Conservation (phyloP, 2,888 invertebrate genomes). For the Drosophila anomelani region DNA sequence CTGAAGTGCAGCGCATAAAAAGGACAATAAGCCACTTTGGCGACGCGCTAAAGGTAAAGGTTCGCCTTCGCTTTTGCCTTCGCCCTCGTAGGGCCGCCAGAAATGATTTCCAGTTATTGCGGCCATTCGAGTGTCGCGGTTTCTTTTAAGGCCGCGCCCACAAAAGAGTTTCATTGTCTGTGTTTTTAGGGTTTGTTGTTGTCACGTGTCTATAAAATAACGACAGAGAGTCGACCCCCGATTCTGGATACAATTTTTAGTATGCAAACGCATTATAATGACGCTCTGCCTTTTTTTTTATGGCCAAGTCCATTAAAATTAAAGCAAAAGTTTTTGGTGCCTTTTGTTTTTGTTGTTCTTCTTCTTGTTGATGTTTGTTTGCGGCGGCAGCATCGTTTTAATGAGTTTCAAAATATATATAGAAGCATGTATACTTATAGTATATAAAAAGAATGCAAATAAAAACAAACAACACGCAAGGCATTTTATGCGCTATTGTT, state of each 20-base stretch:
- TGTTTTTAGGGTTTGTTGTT: conserved; percentile 59
- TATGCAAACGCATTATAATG: conserved; percentile 79
- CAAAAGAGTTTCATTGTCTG: conserved; percentile 73
- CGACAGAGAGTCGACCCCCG: conserved; percentile 47
- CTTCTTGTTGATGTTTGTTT: conserved; percentile 29
- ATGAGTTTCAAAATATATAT: conserved; percentile 63
- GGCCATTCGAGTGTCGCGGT: conserved; percentile 67
- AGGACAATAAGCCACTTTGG: conserved; percentile 78
- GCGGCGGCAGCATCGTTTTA: conserved; percentile 54
- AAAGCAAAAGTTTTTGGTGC: conserved; percentile 70
- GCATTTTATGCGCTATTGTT: conserved; percentile 45
- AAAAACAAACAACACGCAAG: conserved; percentile 44
- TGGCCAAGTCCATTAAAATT: conserved; percentile 76
- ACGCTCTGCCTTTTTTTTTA: conserved; percentile 60
- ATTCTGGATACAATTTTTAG: conserved; percentile 74
- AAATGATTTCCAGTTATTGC: conserved; percentile 72
- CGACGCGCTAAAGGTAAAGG: conserved; percentile 62
- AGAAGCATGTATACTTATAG: background rate
- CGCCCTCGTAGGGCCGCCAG: conserved; percentile 3
- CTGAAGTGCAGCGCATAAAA: conserved; percentile 75
- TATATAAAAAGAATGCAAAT: conserved; percentile 41
- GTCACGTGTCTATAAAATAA: conserved; percentile 76
- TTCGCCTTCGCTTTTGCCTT: conserved; percentile 12
- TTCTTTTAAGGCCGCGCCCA: conserved; percentile 56
- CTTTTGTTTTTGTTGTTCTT: conserved; percentile 1